phyloP scores from a whole-genome alignment of 2,797 vertebrate genomes.

The Numenius phaeopus region DNA sequence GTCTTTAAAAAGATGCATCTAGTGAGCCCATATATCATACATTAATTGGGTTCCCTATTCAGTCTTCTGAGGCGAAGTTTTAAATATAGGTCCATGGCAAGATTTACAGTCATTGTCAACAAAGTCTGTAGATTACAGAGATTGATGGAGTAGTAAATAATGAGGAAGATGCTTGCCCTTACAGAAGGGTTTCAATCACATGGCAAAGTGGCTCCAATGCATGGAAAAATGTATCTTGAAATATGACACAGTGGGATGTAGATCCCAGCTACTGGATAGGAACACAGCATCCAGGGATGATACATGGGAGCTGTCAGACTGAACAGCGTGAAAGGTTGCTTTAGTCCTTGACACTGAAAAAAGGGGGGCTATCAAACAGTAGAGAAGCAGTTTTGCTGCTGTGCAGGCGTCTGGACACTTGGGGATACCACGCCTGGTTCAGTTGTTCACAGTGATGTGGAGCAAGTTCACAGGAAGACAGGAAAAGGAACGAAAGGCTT shows the following conservation, averaged over 20 bases:
- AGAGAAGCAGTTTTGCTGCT: neutral
- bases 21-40: neutral
- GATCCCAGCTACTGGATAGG: neutral
- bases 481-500: neutral
- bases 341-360: neutral
- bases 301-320: neutral
- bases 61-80: neutral
- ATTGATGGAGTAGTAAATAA: neutral
- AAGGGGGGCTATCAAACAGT: neutral
- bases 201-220: neutral
- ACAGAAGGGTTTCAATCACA: neutral
- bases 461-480: neutral
- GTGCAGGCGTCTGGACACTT: fast-evolving
- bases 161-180: neutral
- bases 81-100: neutral
- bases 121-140: neutral
- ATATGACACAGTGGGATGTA: neutral
- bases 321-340: neutral
- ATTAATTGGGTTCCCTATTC: neutral
- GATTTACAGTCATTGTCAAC: neutral
- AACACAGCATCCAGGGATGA: neutral
- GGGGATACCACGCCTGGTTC: neutral
- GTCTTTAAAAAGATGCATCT: neutral
- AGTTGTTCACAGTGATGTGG: neutral
- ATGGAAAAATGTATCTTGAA: neutral